Evolutionary conservation across 2,797 vertebrate genomes (phyloP), one percentile per base, ranked within the genome.

Genomic region (Poecilia wingei): DNA sequence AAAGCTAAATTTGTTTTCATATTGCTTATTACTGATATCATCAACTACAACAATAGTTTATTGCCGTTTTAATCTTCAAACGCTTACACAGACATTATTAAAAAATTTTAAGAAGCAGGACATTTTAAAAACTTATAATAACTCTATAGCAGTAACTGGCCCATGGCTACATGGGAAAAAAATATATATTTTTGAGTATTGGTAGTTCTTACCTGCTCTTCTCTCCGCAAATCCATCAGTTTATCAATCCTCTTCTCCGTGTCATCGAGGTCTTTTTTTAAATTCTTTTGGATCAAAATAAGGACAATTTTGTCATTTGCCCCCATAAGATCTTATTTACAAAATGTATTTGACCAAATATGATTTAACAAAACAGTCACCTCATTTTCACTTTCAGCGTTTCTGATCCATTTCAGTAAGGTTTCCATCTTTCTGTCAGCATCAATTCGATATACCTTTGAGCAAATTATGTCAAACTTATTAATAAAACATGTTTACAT

Each of bases 351-450:
- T 46, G 3, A 14, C 25, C 22, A 70, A 71, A 45, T 45, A 74
- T 31, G 46, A 74, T 9, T 0, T 20, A 64, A 75, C 33, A 8
- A 76, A 73, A 84, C 55, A 76, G 81, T 87, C 53, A 95, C 95
- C 89, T 92, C 84, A 83, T 96, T 97, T 91, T 95, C 95, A 84
- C 57, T 90, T 89, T 97, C 95, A 13, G 86, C 94, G 87, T 95
- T 92, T 77, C 77, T 88, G 89, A 98, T 90, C 82, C 93, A 96
- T 77, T 94, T 89, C 74, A 93, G 76, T 85, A 97, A 94, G 59
- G 81, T 72, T 20, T 94, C 90, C 66, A 90, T 88, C 36, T 91
- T 92, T 83, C 81, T 86, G 70, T 86, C 79, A 1, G 88, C 79
- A 72, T 91, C 74, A 33, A 87, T 76, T 74, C 76, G 89, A 77